phyloP scores from a whole-genome alignment of 2,797 vertebrate species.

The Taenioides sp. region DNA sequence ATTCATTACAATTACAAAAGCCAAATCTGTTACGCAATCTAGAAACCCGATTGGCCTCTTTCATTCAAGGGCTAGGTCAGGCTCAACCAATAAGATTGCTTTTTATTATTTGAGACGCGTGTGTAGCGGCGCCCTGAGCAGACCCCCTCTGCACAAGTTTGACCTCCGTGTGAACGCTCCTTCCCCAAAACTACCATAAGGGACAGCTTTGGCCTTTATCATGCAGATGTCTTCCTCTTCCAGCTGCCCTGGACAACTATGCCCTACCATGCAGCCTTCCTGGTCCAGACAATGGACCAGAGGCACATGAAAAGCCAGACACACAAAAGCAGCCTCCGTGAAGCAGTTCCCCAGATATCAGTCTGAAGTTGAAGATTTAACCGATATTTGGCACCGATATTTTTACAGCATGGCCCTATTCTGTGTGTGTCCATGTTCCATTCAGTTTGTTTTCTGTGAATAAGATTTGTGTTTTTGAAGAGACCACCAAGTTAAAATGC shows the following conservation, averaged over 20 bases:
- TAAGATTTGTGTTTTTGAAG: too few species aligned
- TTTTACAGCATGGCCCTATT: too few species aligned
- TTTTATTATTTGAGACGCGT: slow-evolving; percentile 49
- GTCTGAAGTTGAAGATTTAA: too few species aligned
- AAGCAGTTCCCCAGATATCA: slow-evolving; percentile 24
- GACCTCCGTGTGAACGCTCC: slow-evolving; percentile 66
- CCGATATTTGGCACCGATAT: too few species aligned
- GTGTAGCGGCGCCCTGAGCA: slow-evolving; percentile 40
- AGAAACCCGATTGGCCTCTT: slow-evolving; percentile 61
- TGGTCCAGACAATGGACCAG: slow-evolving; percentile 73
- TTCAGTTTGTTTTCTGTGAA: too few species aligned
- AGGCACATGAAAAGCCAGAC: slow-evolving; percentile 60
- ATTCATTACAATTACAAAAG: slow-evolving; percentile 66
- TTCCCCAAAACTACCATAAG: slow-evolving; percentile 49
- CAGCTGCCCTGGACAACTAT: slow-evolving; percentile 78
- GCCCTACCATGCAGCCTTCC: slow-evolving; percentile 67
- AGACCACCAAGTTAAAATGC: too few species aligned
- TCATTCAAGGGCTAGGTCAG: slow-evolving; percentile 56
- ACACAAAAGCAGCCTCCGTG: slow-evolving; percentile 71
- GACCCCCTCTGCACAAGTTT: slow-evolving; percentile 46
- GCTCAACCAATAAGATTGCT: slow-evolving; percentile 63
- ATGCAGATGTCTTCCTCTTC: slow-evolving; percentile 76
- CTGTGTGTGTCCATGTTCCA: too few species aligned
- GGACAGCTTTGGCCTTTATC: slow-evolving; percentile 77
- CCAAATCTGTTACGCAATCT: slow-evolving; percentile 58